Evolutionary conservation across 2,113 vertebrate genomes (phyloP), one percentile per base, ranked within the genome.

Genomic region (Geococcyx californianus): DNA sequence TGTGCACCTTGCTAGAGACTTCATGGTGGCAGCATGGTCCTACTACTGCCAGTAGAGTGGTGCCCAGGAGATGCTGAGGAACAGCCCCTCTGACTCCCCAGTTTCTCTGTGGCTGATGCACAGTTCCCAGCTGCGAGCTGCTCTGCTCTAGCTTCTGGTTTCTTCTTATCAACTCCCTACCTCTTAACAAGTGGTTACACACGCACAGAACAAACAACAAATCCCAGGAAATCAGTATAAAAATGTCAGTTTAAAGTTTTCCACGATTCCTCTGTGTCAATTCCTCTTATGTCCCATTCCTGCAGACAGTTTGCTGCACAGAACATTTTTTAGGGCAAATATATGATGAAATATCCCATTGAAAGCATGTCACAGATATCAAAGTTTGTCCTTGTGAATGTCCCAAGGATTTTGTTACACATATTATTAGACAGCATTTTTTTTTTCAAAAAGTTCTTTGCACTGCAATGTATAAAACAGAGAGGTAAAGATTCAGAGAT

Each of bases 1-100:
- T 33, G 17, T 54, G 66, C 26, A 20, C 21, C 11, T 40, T 14
- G 3, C 31, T 25, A 13, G 4, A 59, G 56, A 69, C 33, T 87
- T 49, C 11, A 25, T 0, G 14, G 14, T 16, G 51, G n/a, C 47
- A 38, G 44, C 31, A 8, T 3, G 16, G 28, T 4, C 42, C 36
- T 58, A 16, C 9, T 0, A 13, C 2, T 15, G 59, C 17, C 42
- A 0, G 3, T 1, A 40, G 20, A 74, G 33, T 47, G 5, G 6
- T 13, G 38, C 6, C 74, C 0, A 0, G 28, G 49, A 11, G 15
- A 5, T 1, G 5, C 9, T 36, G 40, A 60, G 36, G 13, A 38
- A 21, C 26, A 56, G 55, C 1, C 8, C 8, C 8, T 4, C 10
- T 2, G 1, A 11, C 9, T 67, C 51, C 34, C 4, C 58, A 28